Evolutionary conservation across 2,113 vertebrate species (phyloP).

Genomic region (Tyrannus savana): DNA sequence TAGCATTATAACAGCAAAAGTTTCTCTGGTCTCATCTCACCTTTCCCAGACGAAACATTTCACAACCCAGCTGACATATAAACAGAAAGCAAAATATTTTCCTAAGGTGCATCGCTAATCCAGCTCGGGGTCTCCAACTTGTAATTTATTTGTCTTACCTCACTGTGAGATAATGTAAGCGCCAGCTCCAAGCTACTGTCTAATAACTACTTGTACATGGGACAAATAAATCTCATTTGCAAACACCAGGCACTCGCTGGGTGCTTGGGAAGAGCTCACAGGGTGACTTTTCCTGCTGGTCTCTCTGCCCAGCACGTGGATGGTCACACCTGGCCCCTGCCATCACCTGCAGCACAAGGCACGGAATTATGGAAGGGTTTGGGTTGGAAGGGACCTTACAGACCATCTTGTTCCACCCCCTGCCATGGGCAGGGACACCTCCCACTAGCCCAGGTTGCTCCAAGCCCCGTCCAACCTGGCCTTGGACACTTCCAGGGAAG

Average conservation of each 20-base stretch:
- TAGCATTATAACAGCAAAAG: slow-evolving; percentile 41
- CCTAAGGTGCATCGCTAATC: slow-evolving; percentile 57
- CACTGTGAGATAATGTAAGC: slow-evolving; percentile 37
- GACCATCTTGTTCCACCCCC: background rate
- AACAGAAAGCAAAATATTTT: slow-evolving; percentile 65
- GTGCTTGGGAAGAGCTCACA: background rate
- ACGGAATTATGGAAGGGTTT: background rate
- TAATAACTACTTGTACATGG: background rate
- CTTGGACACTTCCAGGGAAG: background rate
- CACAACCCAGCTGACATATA: slow-evolving; percentile 38
- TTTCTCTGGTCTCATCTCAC: slow-evolving; percentile 53
- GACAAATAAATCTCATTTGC: slow-evolving; percentile 2
- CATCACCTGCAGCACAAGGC: background rate
- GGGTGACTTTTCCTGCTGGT: background rate
- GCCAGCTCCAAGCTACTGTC: slow-evolving; percentile 43
- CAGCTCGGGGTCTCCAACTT: background rate
- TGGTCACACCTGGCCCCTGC: background rate
- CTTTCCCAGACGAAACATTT: slow-evolving; percentile 66
- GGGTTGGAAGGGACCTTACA: background rate
- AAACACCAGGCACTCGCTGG: background rate
- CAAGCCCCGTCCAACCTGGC: background rate
- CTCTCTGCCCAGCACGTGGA: background rate
- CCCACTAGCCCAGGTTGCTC: background rate
- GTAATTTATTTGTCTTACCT: slow-evolving; percentile 61
- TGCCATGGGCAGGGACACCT: background rate